These are phyloP conservation scores for Styela plicata DNA, from an alignment of 23 tunicate species.

Conservation along the genomic window DNA sequence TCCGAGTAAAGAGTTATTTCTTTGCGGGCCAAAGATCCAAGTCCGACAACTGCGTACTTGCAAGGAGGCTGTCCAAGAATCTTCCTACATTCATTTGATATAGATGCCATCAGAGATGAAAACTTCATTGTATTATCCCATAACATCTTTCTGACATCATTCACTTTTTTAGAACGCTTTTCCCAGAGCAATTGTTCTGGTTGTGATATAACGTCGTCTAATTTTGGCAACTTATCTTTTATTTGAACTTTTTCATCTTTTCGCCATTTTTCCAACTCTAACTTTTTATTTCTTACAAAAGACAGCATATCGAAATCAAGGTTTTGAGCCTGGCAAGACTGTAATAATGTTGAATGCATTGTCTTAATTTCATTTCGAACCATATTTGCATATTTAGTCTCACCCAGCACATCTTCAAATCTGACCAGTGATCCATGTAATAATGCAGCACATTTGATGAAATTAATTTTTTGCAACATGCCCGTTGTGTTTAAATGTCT, in stretches of 20 bases:
- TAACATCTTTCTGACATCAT: background rate
- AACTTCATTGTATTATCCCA: slow-evolving; percentile 3
- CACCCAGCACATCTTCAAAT: background rate
- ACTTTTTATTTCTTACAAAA: background rate
- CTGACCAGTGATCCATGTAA: slow-evolving; percentile 33
- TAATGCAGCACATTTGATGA: slow-evolving; percentile 52
- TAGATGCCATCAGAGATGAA: background rate
- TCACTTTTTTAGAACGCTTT: background rate
- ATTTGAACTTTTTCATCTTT: background rate
- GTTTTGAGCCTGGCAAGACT: background rate
- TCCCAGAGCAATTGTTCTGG: background rate
- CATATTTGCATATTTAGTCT: background rate
- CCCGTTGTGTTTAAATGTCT: background rate
- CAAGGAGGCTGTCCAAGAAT: slow-evolving; percentile 44
- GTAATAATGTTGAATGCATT: background rate
- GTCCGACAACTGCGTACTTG: slow-evolving; percentile 28
- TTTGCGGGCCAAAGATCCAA: slow-evolving; percentile 43
- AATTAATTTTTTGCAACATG: slow-evolving; percentile 37
- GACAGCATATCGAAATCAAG: background rate
- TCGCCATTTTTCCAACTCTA: background rate
- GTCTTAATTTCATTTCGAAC: background rate
- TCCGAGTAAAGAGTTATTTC: slow-evolving; percentile 50
- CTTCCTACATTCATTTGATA: background rate
- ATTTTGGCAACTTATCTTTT: background rate
- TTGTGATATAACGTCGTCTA: background rate